phyloP scores from a whole-genome alignment of 2,888 invertebrate species.

The Ryuthela nishihirai region DNA sequence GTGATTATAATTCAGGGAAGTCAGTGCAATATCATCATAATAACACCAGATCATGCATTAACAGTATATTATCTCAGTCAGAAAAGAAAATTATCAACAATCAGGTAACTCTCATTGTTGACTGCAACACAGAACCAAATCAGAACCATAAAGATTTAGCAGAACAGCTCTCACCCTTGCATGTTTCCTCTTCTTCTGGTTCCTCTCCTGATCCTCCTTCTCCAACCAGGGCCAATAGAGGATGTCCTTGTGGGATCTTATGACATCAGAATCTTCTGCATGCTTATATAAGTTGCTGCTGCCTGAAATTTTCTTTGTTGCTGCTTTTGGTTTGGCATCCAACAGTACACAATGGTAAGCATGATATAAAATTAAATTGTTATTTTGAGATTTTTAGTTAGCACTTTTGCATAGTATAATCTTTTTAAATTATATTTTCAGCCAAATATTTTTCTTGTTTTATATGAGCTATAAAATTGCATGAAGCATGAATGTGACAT shows the following conservation, averaged over 20 bases:
- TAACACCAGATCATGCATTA: background rate
- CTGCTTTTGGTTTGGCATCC: too few relatives aligned
- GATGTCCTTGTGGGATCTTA: background rate
- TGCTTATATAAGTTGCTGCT: too few relatives aligned
- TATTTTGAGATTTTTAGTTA: too few relatives aligned
- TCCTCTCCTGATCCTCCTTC: background rate
- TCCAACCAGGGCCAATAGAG: background rate
- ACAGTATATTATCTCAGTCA: background rate
- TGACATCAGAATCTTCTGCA: background rate
- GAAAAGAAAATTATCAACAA: background rate
- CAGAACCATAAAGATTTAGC: background rate
- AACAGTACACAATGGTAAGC: too few relatives aligned
- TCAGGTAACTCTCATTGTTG: background rate
- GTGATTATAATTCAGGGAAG: background rate
- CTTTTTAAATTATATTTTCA: too few relatives aligned
- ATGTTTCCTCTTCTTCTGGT: background rate
- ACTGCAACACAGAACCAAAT: background rate
- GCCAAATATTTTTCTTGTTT: too few relatives aligned
- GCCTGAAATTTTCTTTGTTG: too few relatives aligned
- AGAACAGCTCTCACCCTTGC: background rate
- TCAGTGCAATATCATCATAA: background rate
- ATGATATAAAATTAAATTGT: too few relatives aligned
- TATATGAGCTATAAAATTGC: too few relatives aligned
- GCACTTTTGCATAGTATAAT: too few relatives aligned
- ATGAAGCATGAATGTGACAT: too few relatives aligned